A percentile compares a stretch with the other conserved stretches of the same genome.
Evolutionary conservation across 2,888 invertebrate genomes (phyloP).

Genomic region (Deroplatys truncata): DNA sequence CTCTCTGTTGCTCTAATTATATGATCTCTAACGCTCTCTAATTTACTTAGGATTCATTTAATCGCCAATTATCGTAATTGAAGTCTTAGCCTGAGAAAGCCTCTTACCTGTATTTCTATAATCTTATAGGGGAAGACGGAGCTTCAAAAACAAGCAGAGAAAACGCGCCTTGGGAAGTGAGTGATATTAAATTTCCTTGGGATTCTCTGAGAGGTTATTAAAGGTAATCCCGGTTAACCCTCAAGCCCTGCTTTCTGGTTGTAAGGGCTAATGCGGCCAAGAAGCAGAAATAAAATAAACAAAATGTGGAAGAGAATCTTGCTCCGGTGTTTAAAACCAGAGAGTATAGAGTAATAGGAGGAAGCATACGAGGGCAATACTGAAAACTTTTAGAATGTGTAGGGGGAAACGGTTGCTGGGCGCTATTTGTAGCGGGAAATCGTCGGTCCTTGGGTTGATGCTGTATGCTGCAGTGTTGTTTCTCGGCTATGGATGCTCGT

Average conservation of each 20-base stretch:
- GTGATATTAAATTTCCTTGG: not conserved
- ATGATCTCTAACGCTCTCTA: not conserved
- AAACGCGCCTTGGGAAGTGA: not conserved
- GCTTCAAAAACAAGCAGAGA: not conserved
- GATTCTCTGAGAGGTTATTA: not conserved
- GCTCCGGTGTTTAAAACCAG: no score
- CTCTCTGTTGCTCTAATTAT: not conserved
- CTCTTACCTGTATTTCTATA: not conserved
- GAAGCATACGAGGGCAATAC: no score
- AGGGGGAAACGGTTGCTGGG: no score
- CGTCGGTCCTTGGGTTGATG: no score
- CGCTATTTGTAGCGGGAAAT: no score
- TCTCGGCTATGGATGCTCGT: no score
- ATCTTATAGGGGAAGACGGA: not conserved
- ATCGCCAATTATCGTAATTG: not conserved
- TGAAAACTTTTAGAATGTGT: no score
- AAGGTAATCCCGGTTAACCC: not conserved
- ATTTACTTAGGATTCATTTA: not conserved
- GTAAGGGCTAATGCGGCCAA: not conserved
- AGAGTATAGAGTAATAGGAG: no score
- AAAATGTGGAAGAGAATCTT: not conserved
- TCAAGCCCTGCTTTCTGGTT: not conserved
- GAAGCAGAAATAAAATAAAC: not conserved
- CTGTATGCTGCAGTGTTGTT: no score
- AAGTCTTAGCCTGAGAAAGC: not conserved